phyloP scores from a whole-genome alignment of 37 sponge, comb jelly and placozoan genomes.

The Agelas oroides region DNA sequence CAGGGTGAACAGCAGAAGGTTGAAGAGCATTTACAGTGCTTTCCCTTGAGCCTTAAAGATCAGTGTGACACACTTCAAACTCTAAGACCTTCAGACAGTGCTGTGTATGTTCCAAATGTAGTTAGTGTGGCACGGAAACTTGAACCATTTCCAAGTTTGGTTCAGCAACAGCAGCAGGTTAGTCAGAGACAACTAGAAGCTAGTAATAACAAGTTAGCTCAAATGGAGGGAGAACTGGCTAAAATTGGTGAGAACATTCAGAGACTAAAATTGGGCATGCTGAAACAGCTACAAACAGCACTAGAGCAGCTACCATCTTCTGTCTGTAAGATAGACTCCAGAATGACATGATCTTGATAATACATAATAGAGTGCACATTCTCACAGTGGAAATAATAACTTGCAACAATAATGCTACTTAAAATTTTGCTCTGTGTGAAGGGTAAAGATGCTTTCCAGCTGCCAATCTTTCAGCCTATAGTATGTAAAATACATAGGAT shows the following conservation, averaged over 20 bases:
- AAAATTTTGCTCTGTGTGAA: background rate
- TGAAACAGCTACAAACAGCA: background rate
- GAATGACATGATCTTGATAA: background rate
- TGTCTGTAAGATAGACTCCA: conserved; percentile 9
- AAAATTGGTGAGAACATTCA: background rate
- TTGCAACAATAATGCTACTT: no score
- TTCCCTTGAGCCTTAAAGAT: background rate
- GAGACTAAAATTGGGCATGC: background rate
- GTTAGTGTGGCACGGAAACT: background rate
- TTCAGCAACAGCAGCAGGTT: conserved; percentile 3
- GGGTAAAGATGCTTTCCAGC: conserved; percentile 60
- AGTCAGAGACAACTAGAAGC: background rate
- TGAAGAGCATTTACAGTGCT: background rate
- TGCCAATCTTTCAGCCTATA: conserved; percentile 59
- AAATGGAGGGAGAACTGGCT: no score
- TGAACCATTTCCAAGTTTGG: background rate
- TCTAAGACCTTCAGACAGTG: background rate
- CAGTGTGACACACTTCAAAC: background rate
- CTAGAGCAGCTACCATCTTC: conserved; percentile 10
- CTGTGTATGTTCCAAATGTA: background rate
- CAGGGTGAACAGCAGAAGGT: background rate
- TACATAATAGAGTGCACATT: background rate
- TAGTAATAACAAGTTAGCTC: background rate
- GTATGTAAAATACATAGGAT: conserved; percentile 1
- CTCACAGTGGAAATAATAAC: background rate